These are phyloP conservation scores for Alca torda DNA, from an alignment of 2,797 vertebrate genomes.

Conservation along the genomic window DNA sequence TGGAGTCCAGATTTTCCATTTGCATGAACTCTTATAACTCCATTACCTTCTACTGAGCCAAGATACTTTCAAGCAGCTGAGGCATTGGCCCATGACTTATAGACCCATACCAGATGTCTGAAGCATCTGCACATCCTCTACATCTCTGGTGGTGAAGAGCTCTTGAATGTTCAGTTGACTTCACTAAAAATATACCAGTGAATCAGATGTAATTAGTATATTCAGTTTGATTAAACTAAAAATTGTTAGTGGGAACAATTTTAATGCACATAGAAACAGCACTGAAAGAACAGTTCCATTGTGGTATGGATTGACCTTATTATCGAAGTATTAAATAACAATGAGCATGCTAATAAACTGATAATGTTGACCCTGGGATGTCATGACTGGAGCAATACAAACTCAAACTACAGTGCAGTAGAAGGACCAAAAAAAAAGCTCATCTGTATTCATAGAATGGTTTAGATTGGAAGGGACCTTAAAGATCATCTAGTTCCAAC, in stretches of 20 bases:
- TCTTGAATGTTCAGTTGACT: background rate
- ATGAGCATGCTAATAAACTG: background rate
- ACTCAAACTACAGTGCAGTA: background rate
- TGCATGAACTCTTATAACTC: background rate
- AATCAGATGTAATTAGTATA: background rate
- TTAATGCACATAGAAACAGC: background rate
- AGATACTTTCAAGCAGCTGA: background rate
- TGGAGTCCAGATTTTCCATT: slow-evolving; percentile 12
- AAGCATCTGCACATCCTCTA: slow-evolving; percentile 3
- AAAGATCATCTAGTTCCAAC: too few relatives aligned
- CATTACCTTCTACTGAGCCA: background rate
- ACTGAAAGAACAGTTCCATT: background rate
- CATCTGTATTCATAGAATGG: background rate
- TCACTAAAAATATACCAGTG: background rate
- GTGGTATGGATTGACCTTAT: background rate
- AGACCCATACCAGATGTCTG: background rate
- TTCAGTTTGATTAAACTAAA: background rate
- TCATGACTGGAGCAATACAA: background rate
- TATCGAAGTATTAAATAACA: background rate
- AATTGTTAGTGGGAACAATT: background rate
- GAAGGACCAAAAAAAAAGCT: background rate
- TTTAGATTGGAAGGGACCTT: background rate
- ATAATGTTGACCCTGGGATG: background rate
- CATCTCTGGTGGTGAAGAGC: background rate
- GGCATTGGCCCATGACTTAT: background rate